Percentiles rank a stretch among this genome's conserved stretches.
Conservation (phyloP, 2,888 invertebrate species). For the Nematopogon swammerdamellus region DNA sequence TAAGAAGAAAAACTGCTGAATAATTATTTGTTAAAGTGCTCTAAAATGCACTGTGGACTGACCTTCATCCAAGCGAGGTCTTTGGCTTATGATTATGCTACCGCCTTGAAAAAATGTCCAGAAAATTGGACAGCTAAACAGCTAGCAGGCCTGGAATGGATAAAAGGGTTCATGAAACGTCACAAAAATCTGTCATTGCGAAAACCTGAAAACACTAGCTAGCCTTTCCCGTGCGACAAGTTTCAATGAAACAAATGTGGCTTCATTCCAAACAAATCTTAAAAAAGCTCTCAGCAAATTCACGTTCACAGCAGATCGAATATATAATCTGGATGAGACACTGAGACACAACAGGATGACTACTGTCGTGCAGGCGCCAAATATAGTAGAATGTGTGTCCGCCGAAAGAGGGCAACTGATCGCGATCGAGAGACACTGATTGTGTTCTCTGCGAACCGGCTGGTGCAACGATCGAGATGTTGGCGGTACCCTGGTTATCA, state of each 20-base stretch:
- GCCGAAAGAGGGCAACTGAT: slow-evolving; percentile 14
- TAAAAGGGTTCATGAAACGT: slow-evolving; percentile 10
- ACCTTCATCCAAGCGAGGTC: background rate
- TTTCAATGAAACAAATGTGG: slow-evolving; percentile 8
- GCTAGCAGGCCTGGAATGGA: slow-evolving; percentile 5
- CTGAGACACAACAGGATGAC: too few species aligned
- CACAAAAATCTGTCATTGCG: slow-evolving; percentile 7
- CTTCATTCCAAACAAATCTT: slow-evolving; percentile 8
- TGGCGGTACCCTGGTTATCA: too few species aligned
- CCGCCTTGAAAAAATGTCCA: background rate
- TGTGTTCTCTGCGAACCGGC: too few species aligned
- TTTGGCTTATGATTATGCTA: background rate
- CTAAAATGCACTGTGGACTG: background rate
- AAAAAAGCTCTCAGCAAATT: slow-evolving; percentile 7
- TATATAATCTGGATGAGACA: slow-evolving; percentile 18
- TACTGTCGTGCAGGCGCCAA: slow-evolving; percentile 16
- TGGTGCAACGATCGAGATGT: too few species aligned
- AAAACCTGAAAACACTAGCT: slow-evolving; percentile 15
- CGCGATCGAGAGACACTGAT: slow-evolving; percentile 9
- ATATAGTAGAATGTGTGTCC: slow-evolving; percentile 13
- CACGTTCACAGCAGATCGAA: slow-evolving; percentile 10
- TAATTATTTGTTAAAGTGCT: background rate
- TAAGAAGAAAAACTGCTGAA: background rate
- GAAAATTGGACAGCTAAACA: background rate
- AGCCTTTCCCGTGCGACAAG: slow-evolving; percentile 11